phyloP scores from a whole-genome alignment of 2,888 invertebrate genomes.

The Tachystola acroxantha region DNA sequence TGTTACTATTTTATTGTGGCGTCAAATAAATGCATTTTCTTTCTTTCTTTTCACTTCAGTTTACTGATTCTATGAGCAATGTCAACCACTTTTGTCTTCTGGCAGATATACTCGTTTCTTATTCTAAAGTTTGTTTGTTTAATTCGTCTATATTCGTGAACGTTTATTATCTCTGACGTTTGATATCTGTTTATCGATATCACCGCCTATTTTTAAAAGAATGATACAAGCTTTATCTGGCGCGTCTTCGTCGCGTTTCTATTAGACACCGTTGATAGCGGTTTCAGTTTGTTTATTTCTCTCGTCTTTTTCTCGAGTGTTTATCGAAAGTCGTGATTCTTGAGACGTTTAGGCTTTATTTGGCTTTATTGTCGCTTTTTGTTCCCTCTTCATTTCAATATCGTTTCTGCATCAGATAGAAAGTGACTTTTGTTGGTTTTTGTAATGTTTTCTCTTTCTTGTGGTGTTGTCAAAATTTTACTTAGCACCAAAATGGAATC shows the following conservation, averaged over 20 bases:
- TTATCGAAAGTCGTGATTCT: slow-evolving; percentile 52
- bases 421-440: slow-evolving; percentile 43
- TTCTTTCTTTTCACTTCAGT: no score
- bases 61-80: no score
- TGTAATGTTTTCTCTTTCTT: slow-evolving; percentile 5
- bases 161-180: no score
- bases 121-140: not conserved
- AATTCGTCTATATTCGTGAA: no score
- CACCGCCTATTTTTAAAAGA: no score
- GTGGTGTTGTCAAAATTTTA: not conserved
- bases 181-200: no score
- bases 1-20: no score
- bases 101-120: no score
- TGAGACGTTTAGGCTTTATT: slow-evolving; percentile 33
- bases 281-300: slow-evolving; percentile 14
- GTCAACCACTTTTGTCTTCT: no score
- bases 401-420: slow-evolving; percentile 35
- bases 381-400: slow-evolving; percentile 33
- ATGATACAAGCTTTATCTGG: no score
- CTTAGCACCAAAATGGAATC: not conserved
- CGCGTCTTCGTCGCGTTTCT: not conserved
- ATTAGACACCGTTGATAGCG: not conserved
- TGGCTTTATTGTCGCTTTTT: slow-evolving; percentile 46
- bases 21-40: no score
- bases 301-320: slow-evolving; percentile 27